phyloP scores from a whole-genome alignment of 2,797 vertebrate species.

The Micrastur ruficollis region DNA sequence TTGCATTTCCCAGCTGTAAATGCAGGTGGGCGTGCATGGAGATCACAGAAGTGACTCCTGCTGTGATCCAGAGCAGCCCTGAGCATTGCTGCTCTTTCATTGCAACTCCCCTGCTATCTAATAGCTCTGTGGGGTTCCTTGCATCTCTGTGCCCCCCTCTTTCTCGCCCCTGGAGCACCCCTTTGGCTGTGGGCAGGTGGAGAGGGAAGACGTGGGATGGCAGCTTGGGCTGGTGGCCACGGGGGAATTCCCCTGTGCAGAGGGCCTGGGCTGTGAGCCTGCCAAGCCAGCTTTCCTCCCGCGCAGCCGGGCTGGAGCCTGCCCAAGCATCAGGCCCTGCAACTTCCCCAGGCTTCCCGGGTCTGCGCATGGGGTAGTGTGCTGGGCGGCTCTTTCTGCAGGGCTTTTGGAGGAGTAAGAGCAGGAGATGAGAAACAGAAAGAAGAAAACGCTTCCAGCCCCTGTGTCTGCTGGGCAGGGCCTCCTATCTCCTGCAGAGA shows the following conservation, averaged over 20 bases:
- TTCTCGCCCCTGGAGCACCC: not conserved
- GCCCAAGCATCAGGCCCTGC: not conserved
- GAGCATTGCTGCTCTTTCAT: rapidly evolving
- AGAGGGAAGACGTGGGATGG: not conserved
- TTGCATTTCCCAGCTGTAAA: not conserved
- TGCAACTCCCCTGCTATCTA: not conserved
- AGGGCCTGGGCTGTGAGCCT: not conserved
- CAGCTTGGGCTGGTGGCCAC: not conserved
- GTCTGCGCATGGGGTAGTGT: not conserved
- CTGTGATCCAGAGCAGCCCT: not conserved
- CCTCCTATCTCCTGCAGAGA: not conserved
- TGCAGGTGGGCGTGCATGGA: rapidly evolving
- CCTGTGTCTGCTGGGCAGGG: not conserved
- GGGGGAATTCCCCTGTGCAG: not conserved
- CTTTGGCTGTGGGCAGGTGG: rapidly evolving
- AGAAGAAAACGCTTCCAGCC: not conserved
- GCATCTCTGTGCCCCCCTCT: no score
- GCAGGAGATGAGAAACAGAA: not conserved
- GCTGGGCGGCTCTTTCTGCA: not conserved
- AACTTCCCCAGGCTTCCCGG: not conserved
- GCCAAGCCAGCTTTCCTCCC: not conserved
- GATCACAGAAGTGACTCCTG: not conserved
- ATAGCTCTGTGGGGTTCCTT: not conserved
- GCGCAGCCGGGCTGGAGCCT: not conserved
- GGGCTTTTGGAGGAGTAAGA: not conserved